These are phyloP conservation scores for Onychostoma macrolepis DNA, from an alignment of 2,113 vertebrate genomes.

Conservation along the genomic window DNA sequence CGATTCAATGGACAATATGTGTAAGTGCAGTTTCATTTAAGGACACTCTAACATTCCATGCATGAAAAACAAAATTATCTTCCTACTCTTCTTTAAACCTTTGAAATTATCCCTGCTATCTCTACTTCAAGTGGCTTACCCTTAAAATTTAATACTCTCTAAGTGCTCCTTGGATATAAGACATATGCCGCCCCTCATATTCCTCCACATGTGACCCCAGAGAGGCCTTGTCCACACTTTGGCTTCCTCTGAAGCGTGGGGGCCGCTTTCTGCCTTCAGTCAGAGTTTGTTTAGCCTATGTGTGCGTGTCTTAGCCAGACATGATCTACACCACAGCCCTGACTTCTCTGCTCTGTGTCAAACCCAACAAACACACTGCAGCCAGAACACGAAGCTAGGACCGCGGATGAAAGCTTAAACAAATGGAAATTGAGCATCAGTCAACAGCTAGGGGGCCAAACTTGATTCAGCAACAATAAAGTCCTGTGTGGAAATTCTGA, in stretches of 20 bases:
- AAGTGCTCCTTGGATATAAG: constrained; percentile 38
- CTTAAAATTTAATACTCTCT: constrained; percentile 3
- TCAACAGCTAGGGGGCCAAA: constrained; percentile 39
- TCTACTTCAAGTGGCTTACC: background rate
- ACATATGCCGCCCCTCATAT: constrained; percentile 67
- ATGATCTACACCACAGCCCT: constrained; percentile 48
- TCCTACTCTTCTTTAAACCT: background rate
- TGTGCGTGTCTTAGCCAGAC: constrained; percentile 44
- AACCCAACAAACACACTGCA: constrained; percentile 30
- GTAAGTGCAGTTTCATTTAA: background rate
- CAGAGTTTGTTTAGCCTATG: constrained; percentile 53
- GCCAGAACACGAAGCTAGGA: background rate
- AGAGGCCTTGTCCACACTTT: constrained; percentile 68
- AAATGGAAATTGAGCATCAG: constrained; percentile 51
- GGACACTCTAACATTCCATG: background rate
- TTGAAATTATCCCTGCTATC: constrained; percentile 5
- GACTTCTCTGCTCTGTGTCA: constrained; percentile 53
- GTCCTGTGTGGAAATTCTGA: constrained; percentile 45
- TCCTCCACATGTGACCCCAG: constrained; percentile 68
- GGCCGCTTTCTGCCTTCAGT: constrained; percentile 61
- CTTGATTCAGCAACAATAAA: constrained; percentile 44
- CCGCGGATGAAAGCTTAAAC: constrained; percentile 15
- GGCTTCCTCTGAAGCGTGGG: constrained; percentile 65
- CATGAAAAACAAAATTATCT: background rate
- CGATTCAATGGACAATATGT: background rate